Evolutionary conservation across 2,113 vertebrate species (phyloP).

Genomic region (Blennius ocellaris): DNA sequence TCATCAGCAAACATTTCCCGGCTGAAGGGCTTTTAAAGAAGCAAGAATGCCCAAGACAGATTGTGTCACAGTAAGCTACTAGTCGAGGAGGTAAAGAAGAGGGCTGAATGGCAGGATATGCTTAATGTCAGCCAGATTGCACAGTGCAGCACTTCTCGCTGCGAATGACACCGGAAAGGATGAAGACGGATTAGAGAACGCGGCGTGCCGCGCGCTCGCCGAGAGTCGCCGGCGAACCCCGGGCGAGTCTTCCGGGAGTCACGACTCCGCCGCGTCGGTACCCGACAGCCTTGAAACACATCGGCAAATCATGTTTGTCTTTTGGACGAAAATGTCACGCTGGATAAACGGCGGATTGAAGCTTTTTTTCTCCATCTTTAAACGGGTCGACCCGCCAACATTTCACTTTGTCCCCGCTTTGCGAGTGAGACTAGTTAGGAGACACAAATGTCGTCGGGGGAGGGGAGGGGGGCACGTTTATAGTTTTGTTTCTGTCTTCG

Average conservation of each 20-base stretch:
- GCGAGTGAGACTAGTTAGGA: conserved; percentile 12
- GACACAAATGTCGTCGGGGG: conserved; percentile 10
- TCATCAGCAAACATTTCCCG: conserved; percentile 58
- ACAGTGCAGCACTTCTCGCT: conserved; percentile 69
- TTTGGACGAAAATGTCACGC: conserved; percentile 36
- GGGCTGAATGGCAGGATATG: conserved; percentile 71
- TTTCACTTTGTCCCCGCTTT: conserved; percentile 18
- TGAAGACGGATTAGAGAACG: conserved; percentile 72
- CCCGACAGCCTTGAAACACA: conserved; percentile 46
- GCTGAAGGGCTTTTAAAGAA: conserved; percentile 47
- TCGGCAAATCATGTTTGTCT: conserved; percentile 20
- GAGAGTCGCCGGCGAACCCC: conserved; percentile 47
- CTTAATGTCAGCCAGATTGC: conserved; percentile 78
- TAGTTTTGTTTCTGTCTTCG: conserved; percentile 14
- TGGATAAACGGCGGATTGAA: conserved; percentile 42
- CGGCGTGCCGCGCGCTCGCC: conserved; percentile 47
- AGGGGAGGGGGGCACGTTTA: background rate
- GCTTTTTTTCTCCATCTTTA: background rate
- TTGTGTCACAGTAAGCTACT: conserved; percentile 72
- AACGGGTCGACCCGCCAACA: background rate
- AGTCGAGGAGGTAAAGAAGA: conserved; percentile 69
- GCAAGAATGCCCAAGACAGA: conserved; percentile 64
- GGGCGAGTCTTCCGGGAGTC: conserved; percentile 45
- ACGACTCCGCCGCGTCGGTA: conserved; percentile 27
- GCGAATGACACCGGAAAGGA: conserved; percentile 70